Base-by-base conservation (phyloP, 2,888 invertebrate species). In the Electrophaes corylata region DNA sequence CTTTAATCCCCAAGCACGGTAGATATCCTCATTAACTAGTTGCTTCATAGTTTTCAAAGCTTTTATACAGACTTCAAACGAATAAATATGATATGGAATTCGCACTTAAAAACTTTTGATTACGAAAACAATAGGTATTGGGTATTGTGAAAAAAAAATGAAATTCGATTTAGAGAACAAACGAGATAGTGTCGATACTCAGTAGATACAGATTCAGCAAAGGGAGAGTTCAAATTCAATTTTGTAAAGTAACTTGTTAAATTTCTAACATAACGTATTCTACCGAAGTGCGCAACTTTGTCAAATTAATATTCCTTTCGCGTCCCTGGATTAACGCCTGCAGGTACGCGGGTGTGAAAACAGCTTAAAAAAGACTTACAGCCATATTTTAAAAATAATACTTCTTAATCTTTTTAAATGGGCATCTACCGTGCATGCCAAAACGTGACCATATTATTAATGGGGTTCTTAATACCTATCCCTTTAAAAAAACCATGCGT, bases 321-420 rank as follows among this genome's bases (percentile, higher is more conserved):
- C 52, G 67, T 65, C 29, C 49, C 39, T 31, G 60, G 67, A 67
- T 67, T 67, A 67, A 62, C 55, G 59, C 52, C 56, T 45, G 60
- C 64, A 66, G 62, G 64, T 62, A 66, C 49, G 55, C 54, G 40
- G 58, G 67, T 67, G 65, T 64, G 64, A 67, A 67, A 65, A 62
- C 67, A 60, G 67, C 67, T 65, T 67, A 57, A 63, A 64, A 61
- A 53, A 39, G 57, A 57, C 67, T 65, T 62, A 55, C 50, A 49
- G 19, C 14, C 66, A 54, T 58, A 64, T 62, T 63, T 64, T 58
- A 52, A 56, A 60, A 61, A 59, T 57, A 61, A 65, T 55, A 54
- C 56, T 50, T 58, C 40, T 47, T 51, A 57, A 61, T 63, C 59
- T 61, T 60, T 60, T 48, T 64, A 64, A 64, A 60, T 58, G 53